Evolutionary conservation across 2,113 vertebrate species (phyloP).

Genomic region (Scalopus aquaticus): DNA sequence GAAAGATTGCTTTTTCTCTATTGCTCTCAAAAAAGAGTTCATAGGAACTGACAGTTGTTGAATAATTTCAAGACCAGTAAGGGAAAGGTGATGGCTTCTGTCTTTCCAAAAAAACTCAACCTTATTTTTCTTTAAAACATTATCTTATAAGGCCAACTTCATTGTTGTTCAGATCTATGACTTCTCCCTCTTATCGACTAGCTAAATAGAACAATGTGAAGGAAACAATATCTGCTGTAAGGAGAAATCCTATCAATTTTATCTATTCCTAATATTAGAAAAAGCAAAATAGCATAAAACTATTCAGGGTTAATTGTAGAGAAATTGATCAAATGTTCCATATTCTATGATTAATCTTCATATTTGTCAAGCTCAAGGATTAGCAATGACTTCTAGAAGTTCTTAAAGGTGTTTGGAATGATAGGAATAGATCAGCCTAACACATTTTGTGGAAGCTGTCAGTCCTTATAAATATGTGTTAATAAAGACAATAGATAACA

Average conservation of each 20-base stretch:
- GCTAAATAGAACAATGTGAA: neutral
- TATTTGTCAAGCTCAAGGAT: neutral
- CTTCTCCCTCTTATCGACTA: neutral
- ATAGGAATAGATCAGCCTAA: neutral
- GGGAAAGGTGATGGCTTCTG: neutral
- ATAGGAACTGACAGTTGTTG: neutral
- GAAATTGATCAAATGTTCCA: neutral
- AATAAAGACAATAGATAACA: neutral
- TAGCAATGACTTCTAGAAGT: neutral
- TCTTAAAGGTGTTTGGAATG: neutral
- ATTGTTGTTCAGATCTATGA: neutral
- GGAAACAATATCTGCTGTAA: neutral
- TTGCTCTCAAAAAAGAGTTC: constrained; percentile 11
- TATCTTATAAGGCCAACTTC: neutral
- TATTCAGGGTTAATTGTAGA: neutral
- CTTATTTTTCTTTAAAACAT: constrained; percentile 22
- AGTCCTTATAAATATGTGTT: neutral
- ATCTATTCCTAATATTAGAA: neutral
- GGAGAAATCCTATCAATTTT: neutral
- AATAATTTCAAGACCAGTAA: neutral
- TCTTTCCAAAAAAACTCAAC: neutral
- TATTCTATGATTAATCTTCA: neutral
- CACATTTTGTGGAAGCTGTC: neutral
- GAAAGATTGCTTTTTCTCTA: constrained; percentile 14
- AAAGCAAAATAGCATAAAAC: neutral